A percentile compares a stretch with the other conserved stretches of the same genome.
Conservation (phyloP, 2,113 vertebrate genomes). For the Sinocyclocheilus rhinocerous region DNA sequence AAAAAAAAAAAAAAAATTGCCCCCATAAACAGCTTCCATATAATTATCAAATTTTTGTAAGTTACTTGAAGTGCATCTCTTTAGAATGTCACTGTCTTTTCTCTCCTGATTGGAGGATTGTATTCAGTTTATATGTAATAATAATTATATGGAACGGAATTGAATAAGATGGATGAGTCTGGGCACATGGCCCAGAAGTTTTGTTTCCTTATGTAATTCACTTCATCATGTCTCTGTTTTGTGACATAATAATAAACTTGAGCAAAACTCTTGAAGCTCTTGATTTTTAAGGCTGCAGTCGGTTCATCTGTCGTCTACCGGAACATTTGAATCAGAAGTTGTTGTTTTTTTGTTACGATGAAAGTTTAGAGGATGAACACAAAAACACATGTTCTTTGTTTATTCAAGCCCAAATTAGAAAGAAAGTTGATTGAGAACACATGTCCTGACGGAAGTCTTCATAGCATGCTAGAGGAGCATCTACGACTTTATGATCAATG, state of each 20-base stretch:
- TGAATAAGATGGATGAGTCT: neutral
- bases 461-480: neutral
- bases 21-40: neutral
- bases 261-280: no score
- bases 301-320: slow-evolving; percentile 5
- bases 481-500: neutral
- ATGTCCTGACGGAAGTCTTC: slow-evolving; percentile 27
- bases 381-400: slow-evolving; percentile 20
- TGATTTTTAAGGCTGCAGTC: neutral
- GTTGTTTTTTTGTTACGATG: neutral
- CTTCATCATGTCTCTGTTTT: neutral
- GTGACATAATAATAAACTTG: no score
- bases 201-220: neutral
- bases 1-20: neutral
- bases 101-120: neutral
- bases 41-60: neutral
- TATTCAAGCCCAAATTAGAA: slow-evolving; percentile 31
- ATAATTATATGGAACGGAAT: neutral
- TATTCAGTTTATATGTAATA: neutral
- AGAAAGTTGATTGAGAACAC: slow-evolving; percentile 36
- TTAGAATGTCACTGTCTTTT: neutral
- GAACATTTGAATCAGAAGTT: neutral
- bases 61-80: neutral
- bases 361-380: slow-evolving; percentile 1
- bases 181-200: neutral